Percentiles rank a stretch among this genome's conserved stretches.
Conservation (phyloP, 2,888 invertebrate genomes). For the Girardia tigrina region DNA sequence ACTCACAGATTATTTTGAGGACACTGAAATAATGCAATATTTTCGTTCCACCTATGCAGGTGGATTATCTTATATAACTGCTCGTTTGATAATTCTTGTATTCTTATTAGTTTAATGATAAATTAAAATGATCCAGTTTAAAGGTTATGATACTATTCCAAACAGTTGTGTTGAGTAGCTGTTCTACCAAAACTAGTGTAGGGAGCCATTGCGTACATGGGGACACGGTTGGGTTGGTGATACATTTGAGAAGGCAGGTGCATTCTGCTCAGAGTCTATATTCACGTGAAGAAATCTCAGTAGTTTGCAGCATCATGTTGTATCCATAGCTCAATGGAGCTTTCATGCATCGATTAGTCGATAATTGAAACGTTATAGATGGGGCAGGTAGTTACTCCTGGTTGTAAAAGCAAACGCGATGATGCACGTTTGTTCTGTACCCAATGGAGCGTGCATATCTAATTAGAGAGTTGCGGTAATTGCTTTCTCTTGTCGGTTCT, state of each 20-base stretch:
- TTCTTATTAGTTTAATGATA: background rate
- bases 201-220: no score
- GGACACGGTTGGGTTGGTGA: constrained; percentile 9
- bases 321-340: constrained; percentile 20
- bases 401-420: background rate
- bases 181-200: background rate
- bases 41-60: background rate
- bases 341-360: constrained; percentile 11
- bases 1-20: background rate
- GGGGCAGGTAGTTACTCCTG: background rate
- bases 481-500: constrained; percentile 14
- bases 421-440: no score
- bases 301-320: constrained; percentile 20
- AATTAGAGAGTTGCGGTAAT: constrained; percentile 19
- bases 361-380: constrained; percentile 7
- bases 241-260: background rate
- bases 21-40: background rate
- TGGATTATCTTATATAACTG: background rate
- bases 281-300: constrained; percentile 5
- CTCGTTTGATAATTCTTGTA: no score
- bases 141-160: background rate
- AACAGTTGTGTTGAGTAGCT: background rate
- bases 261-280: background rate
- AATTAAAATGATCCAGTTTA: constrained; percentile 1
- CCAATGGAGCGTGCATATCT: constrained; percentile 3